Base-by-base conservation (phyloP, 2,888 invertebrate species). In the Parnassius apollo region DNA sequence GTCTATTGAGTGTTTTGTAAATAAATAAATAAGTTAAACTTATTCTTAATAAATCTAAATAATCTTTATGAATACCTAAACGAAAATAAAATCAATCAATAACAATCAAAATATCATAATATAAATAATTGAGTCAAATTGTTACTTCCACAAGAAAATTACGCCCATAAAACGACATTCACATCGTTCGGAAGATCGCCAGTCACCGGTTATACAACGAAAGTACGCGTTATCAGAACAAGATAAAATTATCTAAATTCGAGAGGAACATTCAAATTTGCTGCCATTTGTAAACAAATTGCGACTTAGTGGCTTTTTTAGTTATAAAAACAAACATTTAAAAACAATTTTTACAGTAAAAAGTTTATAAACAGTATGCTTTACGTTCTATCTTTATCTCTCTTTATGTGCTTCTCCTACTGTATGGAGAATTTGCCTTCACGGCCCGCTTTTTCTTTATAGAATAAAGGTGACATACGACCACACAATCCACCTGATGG, bases 171-270 rank as follows among this genome's bases (percentile, higher is more conserved):
- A 63, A 45, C 57, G 53, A 42, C 13, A 44, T 45, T 44, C 62
- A 35, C 59, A 25, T 51, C 50, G 50, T 51, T 59, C 45, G 35
- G 59, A 56, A 63, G 63, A 59, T 52, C 55, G 46, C 50, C 46
- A 46, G 61, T 54, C 65, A 48, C 62, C 60, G 54, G 42, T 58
- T 48, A 57, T 54, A 58, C 51, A 57, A 35, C 35, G 54, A 61
- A 64, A 62, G 59, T 59, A 57, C 50, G 57, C 42, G 49, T 65
- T 59, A 65, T 62, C 63, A 50, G 46, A 63, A 63, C 63, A 59
- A 63, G 63, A 63, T 63, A 63, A 63, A 59, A 59, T 63, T 63
- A 63, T 63, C 63, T 63, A 63, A 63, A 63, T 59, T 55, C 42
- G 51, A 59, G 51, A 57, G 61, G 25, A 63, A 59, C 59, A 59